Base-by-base conservation (phyloP, 2,113 vertebrate genomes). In the Larimichthys polyactis region DNA sequence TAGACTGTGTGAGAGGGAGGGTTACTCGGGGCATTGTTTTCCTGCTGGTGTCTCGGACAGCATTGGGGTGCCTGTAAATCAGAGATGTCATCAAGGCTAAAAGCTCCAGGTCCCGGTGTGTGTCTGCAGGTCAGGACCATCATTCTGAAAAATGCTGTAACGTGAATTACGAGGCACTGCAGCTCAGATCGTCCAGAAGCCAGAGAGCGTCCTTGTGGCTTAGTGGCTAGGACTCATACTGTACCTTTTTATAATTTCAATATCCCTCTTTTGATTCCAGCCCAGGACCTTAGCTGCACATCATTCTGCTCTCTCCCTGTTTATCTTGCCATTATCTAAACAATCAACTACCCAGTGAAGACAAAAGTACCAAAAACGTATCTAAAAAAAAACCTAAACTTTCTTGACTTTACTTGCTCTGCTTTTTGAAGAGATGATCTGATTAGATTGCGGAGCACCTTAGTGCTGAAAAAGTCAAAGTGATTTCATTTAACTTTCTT, bases 31-130 rank as follows among this genome's bases (percentile, higher is more conserved):
- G 62, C 49, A 2, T 46, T 75, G 32, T 62, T 64, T 24, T 75
- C 69, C 55, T 9, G 2, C 71, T 57, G 24, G 48, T 69, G 52
- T 77, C 43, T 64, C 58, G 64, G 72, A 55, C 66, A 43, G 70
- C 55, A 49, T 5, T 11, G 20, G 20, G 58, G 73, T 54, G 75
- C 64, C 62, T 79, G 63, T 88, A 77, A 86, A 84, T 86, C 77
- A 77, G 29, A 48, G 32, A 65, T 68, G 74, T 71, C 79, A 72
- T 57, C 14, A 10, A 57, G 20, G 77, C 57, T 87, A 22, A 83
- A 77, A 78, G 40, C 44, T 49, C 19, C 8, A 24, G 14, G 43
- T 57, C 67, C 3, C 32, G 3, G 20, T 67, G 58, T 44, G 51
- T 67, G 29, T 83, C 60, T 81, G 44, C 29, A 43, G 62, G 40